Conservation (phyloP, 2,113 vertebrate species). For the Cepphus grylle region DNA sequence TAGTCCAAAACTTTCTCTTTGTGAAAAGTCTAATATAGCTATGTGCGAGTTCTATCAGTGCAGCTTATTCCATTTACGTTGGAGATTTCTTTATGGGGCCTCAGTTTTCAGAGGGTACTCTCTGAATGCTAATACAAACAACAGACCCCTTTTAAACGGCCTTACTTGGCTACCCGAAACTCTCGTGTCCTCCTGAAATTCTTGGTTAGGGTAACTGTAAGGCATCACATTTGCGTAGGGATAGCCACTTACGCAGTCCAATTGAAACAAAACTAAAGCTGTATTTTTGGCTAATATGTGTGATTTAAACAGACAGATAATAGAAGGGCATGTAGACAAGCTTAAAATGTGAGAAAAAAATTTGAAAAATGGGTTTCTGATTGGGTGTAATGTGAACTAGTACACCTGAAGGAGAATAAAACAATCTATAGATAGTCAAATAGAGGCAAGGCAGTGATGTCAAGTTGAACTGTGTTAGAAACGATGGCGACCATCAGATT, state of each 20-base stretch:
- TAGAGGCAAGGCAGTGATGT: neutral
- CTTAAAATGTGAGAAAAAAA: neutral
- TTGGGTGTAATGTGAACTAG: neutral
- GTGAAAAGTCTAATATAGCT: conserved; percentile 2
- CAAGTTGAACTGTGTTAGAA: neutral
- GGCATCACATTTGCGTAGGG: neutral
- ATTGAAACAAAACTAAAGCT: neutral
- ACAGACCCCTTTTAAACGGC: neutral
- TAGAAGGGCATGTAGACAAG: neutral
- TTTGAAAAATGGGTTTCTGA: neutral
- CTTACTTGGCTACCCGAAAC: neutral
- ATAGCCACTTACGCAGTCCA: neutral
- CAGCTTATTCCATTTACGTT: neutral
- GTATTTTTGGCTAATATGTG: neutral
- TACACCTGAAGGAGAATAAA: neutral
- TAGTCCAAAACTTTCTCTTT: neutral
- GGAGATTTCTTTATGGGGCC: neutral
- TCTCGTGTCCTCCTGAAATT: neutral
- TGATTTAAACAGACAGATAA: neutral
- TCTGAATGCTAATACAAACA: neutral
- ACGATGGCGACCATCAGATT: fast-evolving
- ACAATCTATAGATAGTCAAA: neutral
- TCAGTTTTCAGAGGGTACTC: neutral
- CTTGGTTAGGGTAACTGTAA: neutral
- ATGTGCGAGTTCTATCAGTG: neutral